A percentile compares a stretch with the other conserved stretches of the same genome.
Conservation (phyloP, 1,140 invertebrate species). For the Diuraphis noxia region DNA sequence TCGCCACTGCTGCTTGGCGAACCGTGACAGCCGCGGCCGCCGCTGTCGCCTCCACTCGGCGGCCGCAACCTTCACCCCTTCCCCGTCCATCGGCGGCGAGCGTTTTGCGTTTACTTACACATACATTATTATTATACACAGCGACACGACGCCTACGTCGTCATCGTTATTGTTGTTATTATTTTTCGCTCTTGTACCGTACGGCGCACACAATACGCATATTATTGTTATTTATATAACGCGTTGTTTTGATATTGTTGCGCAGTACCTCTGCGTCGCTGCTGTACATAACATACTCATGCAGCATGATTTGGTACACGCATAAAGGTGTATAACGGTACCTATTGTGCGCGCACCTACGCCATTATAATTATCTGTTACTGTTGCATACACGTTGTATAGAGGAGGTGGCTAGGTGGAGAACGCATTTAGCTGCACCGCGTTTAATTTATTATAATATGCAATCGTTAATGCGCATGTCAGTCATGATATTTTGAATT, state of each 20-base stretch:
- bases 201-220: background rate
- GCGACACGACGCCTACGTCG: background rate
- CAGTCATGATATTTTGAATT: background rate
- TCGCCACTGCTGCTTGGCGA: background rate
- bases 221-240: constrained; percentile 3
- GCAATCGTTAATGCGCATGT: background rate
- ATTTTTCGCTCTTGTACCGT: background rate
- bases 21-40: constrained; percentile 4
- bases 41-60: constrained; percentile 20
- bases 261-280: background rate
- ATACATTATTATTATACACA: background rate
- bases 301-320: background rate
- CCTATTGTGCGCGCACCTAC: too few species aligned
- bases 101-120: background rate
- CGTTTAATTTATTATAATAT: background rate
- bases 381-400: background rate
- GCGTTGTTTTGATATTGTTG: background rate
- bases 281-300: too few species aligned
- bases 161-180: background rate
- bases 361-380: too few species aligned
- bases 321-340: background rate
- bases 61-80: background rate
- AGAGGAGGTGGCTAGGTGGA: background rate
- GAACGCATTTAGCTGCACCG: background rate
- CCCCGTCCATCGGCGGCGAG: background rate